Conservation (phyloP, 1,140 invertebrate species). For the Anagrus nilaparvatae region DNA sequence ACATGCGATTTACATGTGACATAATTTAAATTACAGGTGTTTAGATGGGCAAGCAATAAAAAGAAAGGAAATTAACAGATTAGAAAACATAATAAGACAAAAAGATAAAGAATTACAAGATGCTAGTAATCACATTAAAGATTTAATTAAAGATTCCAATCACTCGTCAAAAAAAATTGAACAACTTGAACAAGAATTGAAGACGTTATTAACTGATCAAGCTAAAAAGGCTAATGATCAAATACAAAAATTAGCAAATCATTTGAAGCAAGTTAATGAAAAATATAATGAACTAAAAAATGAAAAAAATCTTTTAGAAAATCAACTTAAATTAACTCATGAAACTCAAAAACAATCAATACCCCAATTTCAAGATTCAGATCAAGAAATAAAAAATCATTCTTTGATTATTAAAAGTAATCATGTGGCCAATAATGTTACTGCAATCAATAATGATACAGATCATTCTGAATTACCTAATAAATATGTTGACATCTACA, state of each 20-base stretch:
- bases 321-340: conserved; percentile 31
- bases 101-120: conserved; percentile 32
- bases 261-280: conserved; percentile 29
- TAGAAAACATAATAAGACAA: conserved; percentile 29
- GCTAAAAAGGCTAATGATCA: conserved; percentile 31
- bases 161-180: conserved; percentile 26
- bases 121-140: conserved; percentile 20
- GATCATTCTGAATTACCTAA: no score
- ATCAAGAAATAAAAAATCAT: no score
- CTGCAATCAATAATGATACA: no score
- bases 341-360: no score
- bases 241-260: conserved; percentile 32
- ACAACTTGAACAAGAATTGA: conserved; percentile 34
- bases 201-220: conserved; percentile 30
- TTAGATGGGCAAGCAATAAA: conserved; percentile 30
- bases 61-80: conserved; percentile 33
- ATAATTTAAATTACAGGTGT: conserved; percentile 19
- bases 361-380: no score
- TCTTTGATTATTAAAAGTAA: no score
- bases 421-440: no score
- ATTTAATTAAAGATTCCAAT: conserved; percentile 24
- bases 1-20: no score
- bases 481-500: no score
- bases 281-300: conserved; percentile 25
- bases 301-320: conserved; percentile 28